Evolutionary conservation across 1,140 invertebrate genomes (phyloP).

Genomic region (Drosophila bocki): DNA sequence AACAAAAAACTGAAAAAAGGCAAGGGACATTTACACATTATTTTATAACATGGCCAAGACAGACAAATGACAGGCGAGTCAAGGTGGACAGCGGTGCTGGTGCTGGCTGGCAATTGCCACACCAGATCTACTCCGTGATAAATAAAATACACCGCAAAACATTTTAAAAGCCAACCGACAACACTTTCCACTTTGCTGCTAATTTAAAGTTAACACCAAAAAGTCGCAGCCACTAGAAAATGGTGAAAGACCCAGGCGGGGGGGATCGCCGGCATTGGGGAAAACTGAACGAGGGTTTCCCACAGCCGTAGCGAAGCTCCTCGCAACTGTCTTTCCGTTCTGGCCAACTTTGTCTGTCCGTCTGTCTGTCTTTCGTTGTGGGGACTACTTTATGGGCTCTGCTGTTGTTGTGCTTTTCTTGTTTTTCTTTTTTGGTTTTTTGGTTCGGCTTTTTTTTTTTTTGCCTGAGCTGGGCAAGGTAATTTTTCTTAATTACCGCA

Average conservation of each 20-base stretch:
- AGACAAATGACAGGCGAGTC: conserved; percentile 60
- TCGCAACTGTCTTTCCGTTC: conserved; percentile 50
- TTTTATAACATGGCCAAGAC: conserved; percentile 58
- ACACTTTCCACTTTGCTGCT: conserved; percentile 83
- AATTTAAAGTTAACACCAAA: conserved; percentile 83
- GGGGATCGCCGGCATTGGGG: conserved; percentile 1
- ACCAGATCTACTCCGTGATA: conserved; percentile 75
- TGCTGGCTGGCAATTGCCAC: conserved; percentile 45
- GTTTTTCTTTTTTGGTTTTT: conserved; percentile 41
- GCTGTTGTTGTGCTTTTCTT: conserved; percentile 42
- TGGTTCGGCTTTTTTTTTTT: conserved; percentile 28
- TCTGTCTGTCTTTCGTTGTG: conserved; percentile 24
- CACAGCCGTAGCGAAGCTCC: conserved; percentile 39
- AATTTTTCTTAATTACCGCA: conserved; percentile 84
- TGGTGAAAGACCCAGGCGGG: conserved; percentile 30
- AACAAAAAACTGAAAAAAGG: conserved; percentile 9
- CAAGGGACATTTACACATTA: conserved; percentile 59
- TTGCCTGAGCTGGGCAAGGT: conserved; percentile 60
- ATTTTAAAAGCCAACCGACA: conserved; percentile 83
- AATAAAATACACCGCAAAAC: conserved; percentile 81
- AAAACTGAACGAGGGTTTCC: conserved; percentile 42
- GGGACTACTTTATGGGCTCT: conserved; percentile 68
- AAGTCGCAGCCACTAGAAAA: conserved; percentile 74
- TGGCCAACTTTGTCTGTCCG: conserved; percentile 48
- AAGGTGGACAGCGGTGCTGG: conserved; percentile 29